Percentiles rank a stretch among this genome's conserved stretches.
phyloP scores from a whole-genome alignment of 2,797 vertebrate species.

The Molossus molossus region DNA sequence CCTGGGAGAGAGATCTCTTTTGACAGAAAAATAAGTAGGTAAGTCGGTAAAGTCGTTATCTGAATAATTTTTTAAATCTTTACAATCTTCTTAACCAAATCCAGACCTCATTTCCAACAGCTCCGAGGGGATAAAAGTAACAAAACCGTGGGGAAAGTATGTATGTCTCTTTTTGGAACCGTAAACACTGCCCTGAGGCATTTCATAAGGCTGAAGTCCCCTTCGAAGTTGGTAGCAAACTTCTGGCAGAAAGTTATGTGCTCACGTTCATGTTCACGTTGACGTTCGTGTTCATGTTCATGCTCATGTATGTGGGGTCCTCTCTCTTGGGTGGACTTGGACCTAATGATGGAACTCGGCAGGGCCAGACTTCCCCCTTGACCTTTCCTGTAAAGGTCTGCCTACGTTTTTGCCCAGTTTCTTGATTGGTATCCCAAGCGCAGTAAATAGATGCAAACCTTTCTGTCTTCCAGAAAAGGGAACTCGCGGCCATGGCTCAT shows the following conservation, averaged over 20 bases:
- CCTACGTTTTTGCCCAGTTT: background rate
- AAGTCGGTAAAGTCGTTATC: background rate
- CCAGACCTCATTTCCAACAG: background rate
- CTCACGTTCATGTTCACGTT: background rate
- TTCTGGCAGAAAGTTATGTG: fast-evolving
- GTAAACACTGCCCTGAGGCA: background rate
- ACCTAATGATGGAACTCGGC: background rate
- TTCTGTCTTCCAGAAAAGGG: background rate
- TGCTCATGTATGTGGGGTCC: no score
- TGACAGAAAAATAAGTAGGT: background rate
- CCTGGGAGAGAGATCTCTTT: background rate
- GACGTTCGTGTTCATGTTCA: no score
- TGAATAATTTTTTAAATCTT: slow-evolving; percentile 4
- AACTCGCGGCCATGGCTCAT: background rate
- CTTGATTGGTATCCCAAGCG: background rate
- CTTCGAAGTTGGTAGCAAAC: background rate
- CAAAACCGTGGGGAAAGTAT: background rate
- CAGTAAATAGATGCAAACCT: background rate
- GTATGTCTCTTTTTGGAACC: background rate
- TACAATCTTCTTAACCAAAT: background rate
- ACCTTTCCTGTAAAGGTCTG: background rate
- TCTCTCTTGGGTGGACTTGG: background rate
- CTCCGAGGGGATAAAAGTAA: background rate
- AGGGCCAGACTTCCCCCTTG: background rate
- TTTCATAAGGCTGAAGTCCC: background rate